Base-by-base conservation (phyloP, 2,888 invertebrate species). In the Melolontha melolontha region DNA sequence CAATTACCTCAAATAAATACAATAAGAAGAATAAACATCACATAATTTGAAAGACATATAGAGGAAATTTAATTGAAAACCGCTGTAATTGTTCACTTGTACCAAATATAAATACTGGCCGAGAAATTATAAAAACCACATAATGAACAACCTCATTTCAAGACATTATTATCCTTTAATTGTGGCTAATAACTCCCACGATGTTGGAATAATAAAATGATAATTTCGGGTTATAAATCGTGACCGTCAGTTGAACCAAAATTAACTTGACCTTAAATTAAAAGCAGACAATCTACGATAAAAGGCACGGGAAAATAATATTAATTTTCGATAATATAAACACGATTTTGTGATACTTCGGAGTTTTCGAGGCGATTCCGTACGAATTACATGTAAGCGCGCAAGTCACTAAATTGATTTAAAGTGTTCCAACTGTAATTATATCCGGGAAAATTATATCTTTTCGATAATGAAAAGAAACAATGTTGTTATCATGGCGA, bases 341-440 rank as follows among this genome's bases (percentile, higher is more conserved):
- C 66, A 66, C 16, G 66, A 55, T 41, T 12, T 55, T 55, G 22
- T 49, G 16, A 17, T n/a, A 57, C 57, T 44, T 55, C 34, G 40
- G 34, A 40, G 40, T 40, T 55, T 55, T 55, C 39, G 17, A 17
- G 17, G 7, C 12, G 55, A 34, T 55, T 16, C 17, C 55, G 40
- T 40, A 39, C 40, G 40, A 55, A 40, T 39, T 16, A 50, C 41
- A 50, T 42, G 34, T 34, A 55, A 66, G 34, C n/a, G 29, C 41
- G 49, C 40, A 41, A 8, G 34, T 49, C 34, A 7, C 8, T 14
- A 50, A 66, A 50, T 66, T 66, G 66, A 66, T 66, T 66, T 66
- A 66, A 57, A 66, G 40, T 50, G 57, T 50, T 41, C 40, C 49
- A 50, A 59, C 39, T 66, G 51, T 66, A 66, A 66, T 66, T 66